Evolutionary conservation across 1,140 invertebrate species (phyloP), one percentile per base, ranked within the genome.

Genomic region (Drosophila melanica): DNA sequence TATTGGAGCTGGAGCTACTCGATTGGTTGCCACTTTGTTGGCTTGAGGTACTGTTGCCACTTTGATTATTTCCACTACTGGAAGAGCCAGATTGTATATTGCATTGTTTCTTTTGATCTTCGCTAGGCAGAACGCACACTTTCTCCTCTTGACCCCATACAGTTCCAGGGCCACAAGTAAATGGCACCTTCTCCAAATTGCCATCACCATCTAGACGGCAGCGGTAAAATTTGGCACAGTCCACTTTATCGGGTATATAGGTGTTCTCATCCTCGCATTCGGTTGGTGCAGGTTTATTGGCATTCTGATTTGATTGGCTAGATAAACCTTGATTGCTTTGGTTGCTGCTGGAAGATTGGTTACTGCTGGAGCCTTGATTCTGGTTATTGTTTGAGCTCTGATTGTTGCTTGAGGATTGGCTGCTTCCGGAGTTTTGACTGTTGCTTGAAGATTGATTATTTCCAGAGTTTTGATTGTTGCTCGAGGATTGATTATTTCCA

Each of bases 171-270:
- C 93, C 94, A 90, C 95, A 96, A 44, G 92, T 93, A 79, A 95
- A 96, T 39, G 94, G 93, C 74, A 94, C 94, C 69, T 92, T 93
- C 18, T 87, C 93, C 42, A 92, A 94, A 2, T 91, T 92, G 16
- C 92, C 93, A 35, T 92, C 81, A 0, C 93, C 93, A 63, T 94
- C 91, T 50, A 93, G 84, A 0, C 95, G 94, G 90, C 95, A 96
- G 89, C 95, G 93, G 70, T 95, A 95, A 80, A 96, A 96, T 68
- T 95, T 95, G 51, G 90, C 16, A 82, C 92, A 91, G 94, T 93
- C 37, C 82, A 92, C 23, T n/a, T 66, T 91, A 44, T 92, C 85
- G 6, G 85, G 77, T 7, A 92, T 90, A 35, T 91, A 92, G 2
- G 90, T 91, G 27, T 90, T 90, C n/a, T 91, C 79, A 74, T 91